Evolutionary conservation across 1,140 invertebrate species (phyloP).

Genomic region (Drosophila nasuta): DNA sequence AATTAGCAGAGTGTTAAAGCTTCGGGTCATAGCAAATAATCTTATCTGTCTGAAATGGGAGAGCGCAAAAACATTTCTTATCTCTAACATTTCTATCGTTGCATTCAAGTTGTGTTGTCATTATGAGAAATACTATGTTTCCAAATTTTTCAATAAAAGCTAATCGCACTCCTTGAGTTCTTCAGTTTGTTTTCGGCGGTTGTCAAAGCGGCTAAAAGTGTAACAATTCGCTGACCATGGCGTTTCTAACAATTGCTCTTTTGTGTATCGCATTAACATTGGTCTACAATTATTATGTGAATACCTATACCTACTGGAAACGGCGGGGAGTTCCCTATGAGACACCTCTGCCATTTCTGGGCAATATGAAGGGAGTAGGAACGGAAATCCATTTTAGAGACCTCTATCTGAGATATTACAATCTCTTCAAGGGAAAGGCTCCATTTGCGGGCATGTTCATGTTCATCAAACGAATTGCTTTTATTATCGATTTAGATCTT

Average conservation of each 20-base stretch:
- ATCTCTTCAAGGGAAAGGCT: conserved; percentile 65
- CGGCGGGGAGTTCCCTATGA: conserved; percentile 79
- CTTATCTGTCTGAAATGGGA: too few relatives aligned
- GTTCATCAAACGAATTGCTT: conserved; percentile 49
- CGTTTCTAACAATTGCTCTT: conserved; percentile 8
- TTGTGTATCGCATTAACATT: conserved; percentile 33
- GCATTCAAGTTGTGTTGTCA: too few relatives aligned
- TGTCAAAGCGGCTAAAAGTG: too few relatives aligned
- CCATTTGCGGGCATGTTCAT: conserved; percentile 64
- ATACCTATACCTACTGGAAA: conserved; percentile 83
- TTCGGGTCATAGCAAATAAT: too few relatives aligned
- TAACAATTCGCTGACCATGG: neutral
- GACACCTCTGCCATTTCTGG: conserved; percentile 65
- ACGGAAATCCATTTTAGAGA: conserved; percentile 52
- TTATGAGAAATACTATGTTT: too few relatives aligned
- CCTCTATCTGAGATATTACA: conserved; percentile 62
- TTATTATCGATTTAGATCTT: conserved; percentile 69
- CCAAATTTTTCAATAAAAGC: too few relatives aligned
- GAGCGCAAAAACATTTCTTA: too few relatives aligned
- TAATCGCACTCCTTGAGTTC: too few relatives aligned
- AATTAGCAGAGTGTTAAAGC: too few relatives aligned
- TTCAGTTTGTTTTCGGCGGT: too few relatives aligned
- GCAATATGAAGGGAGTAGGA: conserved; percentile 71
- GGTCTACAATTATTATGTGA: conserved; percentile 39
- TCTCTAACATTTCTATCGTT: too few relatives aligned